Evolutionary conservation across 2,888 invertebrate genomes (phyloP).

Genomic region (Thymelicus sylvestris): DNA sequence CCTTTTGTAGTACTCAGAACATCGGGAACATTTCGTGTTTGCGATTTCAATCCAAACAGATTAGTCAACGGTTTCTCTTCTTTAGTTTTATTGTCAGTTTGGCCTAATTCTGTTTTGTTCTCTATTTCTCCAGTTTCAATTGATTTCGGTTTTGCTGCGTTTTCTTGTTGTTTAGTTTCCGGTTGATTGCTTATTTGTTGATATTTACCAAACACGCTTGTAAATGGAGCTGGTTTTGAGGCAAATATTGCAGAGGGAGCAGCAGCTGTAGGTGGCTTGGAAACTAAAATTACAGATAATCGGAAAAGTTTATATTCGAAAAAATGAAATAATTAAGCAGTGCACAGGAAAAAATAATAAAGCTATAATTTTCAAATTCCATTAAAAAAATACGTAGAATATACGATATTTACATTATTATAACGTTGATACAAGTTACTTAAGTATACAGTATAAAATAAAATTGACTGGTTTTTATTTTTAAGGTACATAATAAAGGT

Average conservation of each 20-base stretch:
- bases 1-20: slow-evolving; percentile 55
- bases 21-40: slow-evolving; percentile 57
- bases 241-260: slow-evolving; percentile 55
- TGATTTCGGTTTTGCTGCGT: slow-evolving; percentile 51
- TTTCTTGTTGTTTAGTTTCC: slow-evolving; percentile 47
- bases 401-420: too few relatives aligned
- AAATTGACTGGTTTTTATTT: too few relatives aligned
- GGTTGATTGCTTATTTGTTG: slow-evolving; percentile 51
- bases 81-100: slow-evolving; percentile 48
- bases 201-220: slow-evolving; percentile 64
- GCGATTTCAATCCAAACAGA: slow-evolving; percentile 59
- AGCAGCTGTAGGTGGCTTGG: slow-evolving; percentile 51
- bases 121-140: slow-evolving; percentile 72
- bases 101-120: slow-evolving; percentile 21
- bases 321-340: neutral
- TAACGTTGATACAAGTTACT: too few relatives aligned
- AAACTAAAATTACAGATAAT: slow-evolving; percentile 42
- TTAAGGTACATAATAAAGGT: too few relatives aligned
- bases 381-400: too few relatives aligned
- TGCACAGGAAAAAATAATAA: too few relatives aligned
- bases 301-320: neutral
- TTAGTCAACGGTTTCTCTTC: slow-evolving; percentile 61
- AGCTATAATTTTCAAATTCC: too few relatives aligned
- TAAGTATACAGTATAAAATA: too few relatives aligned
- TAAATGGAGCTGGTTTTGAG: slow-evolving; percentile 63